These are phyloP conservation scores for Brachionus sp. DNA, from an alignment of 1,140 invertebrate genomes.

Conservation along the genomic window DNA sequence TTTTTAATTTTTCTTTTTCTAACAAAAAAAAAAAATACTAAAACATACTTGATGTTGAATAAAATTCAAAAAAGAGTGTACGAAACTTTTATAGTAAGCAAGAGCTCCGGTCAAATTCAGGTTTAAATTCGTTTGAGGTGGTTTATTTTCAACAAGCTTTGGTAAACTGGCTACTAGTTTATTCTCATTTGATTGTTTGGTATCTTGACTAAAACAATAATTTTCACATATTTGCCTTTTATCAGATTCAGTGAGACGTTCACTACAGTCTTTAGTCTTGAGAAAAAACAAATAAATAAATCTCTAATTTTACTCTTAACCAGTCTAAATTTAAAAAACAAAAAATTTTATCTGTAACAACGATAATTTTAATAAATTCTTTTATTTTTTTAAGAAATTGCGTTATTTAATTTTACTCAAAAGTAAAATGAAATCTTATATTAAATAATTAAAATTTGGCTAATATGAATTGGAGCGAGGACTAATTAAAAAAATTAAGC, in stretches of 20 bases:
- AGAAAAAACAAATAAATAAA: neutral
- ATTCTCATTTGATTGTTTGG: neutral
- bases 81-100: constrained; percentile 35
- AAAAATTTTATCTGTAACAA: neutral
- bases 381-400: no score
- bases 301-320: neutral
- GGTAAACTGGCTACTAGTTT: neutral
- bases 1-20: neutral
- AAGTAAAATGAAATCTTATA: neutral
- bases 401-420: neutral
- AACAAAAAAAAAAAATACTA: neutral
- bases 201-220: neutral
- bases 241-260: neutral
- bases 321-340: neutral
- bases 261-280: neutral
- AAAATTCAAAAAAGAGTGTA: constrained; percentile 7
- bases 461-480: neutral
- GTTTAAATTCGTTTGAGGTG: neutral
- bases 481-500: neutral
- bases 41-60: neutral
- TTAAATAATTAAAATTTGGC: neutral
- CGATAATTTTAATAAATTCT: neutral
- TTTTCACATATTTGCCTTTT: neutral
- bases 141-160: neutral
- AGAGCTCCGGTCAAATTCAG: constrained; percentile 27